Evolutionary conservation across 2,113 vertebrate genomes (phyloP).

Genomic region (Hymenochirus boettgeri): DNA sequence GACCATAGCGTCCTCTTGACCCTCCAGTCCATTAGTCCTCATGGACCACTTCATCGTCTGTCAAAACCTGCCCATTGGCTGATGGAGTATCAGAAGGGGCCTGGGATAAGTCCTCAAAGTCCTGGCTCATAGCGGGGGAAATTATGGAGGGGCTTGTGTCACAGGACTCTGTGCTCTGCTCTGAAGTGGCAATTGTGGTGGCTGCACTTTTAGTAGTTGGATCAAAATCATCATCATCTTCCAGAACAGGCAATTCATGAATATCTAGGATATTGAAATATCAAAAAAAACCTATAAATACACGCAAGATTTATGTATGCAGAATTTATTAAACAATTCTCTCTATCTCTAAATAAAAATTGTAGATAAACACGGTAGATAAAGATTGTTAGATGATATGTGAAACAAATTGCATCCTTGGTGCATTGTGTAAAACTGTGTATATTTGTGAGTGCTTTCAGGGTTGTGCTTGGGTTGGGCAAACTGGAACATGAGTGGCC

Average conservation of each 20-base stretch:
- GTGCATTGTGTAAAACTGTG: no score
- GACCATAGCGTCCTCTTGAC: background rate
- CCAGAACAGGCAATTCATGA: conserved; percentile 76
- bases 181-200: conserved; percentile 77
- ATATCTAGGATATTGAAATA: conserved; percentile 59
- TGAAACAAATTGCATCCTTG: no score
- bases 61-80: conserved; percentile 64
- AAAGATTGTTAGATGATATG: no score
- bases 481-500: no score
- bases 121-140: conserved; percentile 80
- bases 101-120: conserved; percentile 88
- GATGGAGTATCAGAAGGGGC: conserved; percentile 66
- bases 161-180: conserved; percentile 91
- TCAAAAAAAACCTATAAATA: background rate
- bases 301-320: background rate
- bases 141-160: conserved; percentile 87
- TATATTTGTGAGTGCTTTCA: no score
- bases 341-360: no score
- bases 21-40: conserved; percentile 13
- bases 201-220: conserved; percentile 70
- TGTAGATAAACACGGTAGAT: no score
- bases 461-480: no score
- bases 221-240: conserved; percentile 85
- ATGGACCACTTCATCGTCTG: conserved; percentile 47
- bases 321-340: no score